Evolutionary conservation across 2,113 vertebrate genomes (phyloP), one percentile per base, ranked within the genome.

Genomic region (Micromys minutus): DNA sequence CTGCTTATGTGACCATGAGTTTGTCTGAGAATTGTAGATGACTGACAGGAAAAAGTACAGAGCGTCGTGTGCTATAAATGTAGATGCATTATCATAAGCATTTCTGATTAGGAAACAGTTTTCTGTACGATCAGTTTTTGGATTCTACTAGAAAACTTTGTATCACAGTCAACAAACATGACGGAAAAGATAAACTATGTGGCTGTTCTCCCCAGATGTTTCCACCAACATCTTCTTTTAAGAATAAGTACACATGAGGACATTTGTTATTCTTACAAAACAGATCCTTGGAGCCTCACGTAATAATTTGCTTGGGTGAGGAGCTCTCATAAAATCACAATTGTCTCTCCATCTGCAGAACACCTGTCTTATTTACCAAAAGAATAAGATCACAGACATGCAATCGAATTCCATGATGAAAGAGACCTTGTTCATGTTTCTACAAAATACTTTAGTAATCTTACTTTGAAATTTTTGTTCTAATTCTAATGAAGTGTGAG

Each of bases 321-420:
- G 34, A 92, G 26, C 3, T 47, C 74, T 26, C 89, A 95, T 97
- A 95, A 97, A 97, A 93, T 29, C 61, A 94, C 95, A 97, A 87
- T 91, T 96, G 95, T 96, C 80, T 96, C 90, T 89, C 90, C 95
- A 93, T 96, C 95, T 96, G 97, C 24, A 67, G 57, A 81, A 86
- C 92, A 96, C 88, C 95, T 97, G 95, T 83, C 39, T 26, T 93
- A 24, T 87, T 61, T 90, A 61, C 55, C 88, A 94, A 87, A 89
- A 92, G 90, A 92, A 57, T 67, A 94, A 93, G 95, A 96, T 94
- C 81, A 76, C 13, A 92, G 61, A 94, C 22, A 94, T 75, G 42
- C 19, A 47, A 75, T 67, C 17, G 13, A 63, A 75, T 90, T 86
- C 69, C 76, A 29, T 71, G 34, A 52, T 77, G 34, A 87, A 93